Evolutionary conservation across 2,113 vertebrate species (phyloP).

Genomic region (Cephalopterus ornatus): DNA sequence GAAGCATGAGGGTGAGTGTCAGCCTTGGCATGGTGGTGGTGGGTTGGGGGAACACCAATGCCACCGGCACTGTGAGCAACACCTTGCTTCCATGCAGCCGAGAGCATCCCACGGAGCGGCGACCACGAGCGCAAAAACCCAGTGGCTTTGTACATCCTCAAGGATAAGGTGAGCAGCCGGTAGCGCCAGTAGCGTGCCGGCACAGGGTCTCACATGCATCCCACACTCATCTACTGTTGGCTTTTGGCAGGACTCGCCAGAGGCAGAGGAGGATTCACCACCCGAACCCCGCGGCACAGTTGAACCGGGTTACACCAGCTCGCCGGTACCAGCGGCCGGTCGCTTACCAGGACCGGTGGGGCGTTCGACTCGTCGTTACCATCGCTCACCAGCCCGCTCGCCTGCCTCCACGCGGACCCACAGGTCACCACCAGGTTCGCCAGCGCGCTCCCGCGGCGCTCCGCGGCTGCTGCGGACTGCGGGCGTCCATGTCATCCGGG

Average conservation of each 20-base stretch:
- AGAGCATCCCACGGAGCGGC: conserved; percentile 78
- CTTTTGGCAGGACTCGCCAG: neutral
- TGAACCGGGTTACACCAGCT: neutral
- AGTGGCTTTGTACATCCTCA: conserved; percentile 88
- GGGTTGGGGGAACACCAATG: rapidly evolving
- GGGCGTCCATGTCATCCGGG: neutral
- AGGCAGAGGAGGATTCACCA: neutral
- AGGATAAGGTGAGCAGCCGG: conserved; percentile 82
- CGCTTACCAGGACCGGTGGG: neutral
- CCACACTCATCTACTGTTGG: rapidly evolving
- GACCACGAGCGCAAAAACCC: conserved; percentile 89
- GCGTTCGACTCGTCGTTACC: conserved; percentile 28
- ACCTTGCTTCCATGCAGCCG: conserved; percentile 68
- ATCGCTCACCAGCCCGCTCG: neutral
- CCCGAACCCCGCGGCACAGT: neutral
- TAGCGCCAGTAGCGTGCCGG: rapidly evolving
- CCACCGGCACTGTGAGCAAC: rapidly evolving
- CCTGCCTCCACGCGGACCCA: neutral
- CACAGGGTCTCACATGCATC: rapidly evolving
- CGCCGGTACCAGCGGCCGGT: neutral
- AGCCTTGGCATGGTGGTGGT: rapidly evolving
- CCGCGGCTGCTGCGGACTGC: conserved; percentile 39
- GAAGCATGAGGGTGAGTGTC: conserved; percentile 84
- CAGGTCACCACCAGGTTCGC: neutral
- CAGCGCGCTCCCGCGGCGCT: neutral